phyloP scores from a whole-genome alignment of 2,888 invertebrate species.

The Cataglyphis altisquamis region DNA sequence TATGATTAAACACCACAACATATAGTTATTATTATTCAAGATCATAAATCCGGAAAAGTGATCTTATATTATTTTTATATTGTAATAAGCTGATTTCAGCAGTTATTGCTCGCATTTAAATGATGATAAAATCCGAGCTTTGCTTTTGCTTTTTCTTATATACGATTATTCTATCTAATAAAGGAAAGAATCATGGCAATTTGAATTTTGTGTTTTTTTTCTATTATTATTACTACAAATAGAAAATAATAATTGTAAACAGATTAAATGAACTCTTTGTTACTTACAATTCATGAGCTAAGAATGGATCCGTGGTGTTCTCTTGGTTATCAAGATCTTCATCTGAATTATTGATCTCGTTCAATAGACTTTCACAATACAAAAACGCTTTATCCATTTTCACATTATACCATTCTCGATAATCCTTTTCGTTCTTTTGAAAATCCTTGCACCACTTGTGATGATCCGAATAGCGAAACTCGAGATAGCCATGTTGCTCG shows the following conservation, averaged over 20 bases:
- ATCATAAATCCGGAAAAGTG: background rate
- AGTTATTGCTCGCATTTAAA: background rate
- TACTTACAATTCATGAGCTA: slow-evolving; percentile 67
- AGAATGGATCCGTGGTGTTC: slow-evolving; percentile 55
- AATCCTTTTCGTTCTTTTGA: slow-evolving; percentile 39
- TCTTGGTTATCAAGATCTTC: slow-evolving; percentile 14
- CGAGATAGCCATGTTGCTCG: slow-evolving; percentile 29
- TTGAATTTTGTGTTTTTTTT: background rate
- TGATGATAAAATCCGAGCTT: background rate
- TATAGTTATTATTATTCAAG: background rate
- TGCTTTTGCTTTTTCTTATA: background rate
- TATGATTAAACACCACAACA: background rate
- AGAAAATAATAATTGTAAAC: background rate
- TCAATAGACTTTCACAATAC: slow-evolving; percentile 45
- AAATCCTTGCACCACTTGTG: slow-evolving; percentile 27
- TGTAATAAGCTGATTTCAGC: background rate
- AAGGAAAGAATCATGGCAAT: background rate
- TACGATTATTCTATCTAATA: background rate
- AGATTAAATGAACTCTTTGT: background rate
- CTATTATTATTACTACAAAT: background rate
- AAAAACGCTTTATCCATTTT: background rate
- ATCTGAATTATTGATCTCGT: slow-evolving; percentile 33
- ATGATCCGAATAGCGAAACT: slow-evolving; percentile 50
- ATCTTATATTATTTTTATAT: background rate
- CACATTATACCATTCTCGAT: background rate